Evolutionary conservation across 2,797 vertebrate species (phyloP).

Genomic region (Odontamblyopus lacepedii): DNA sequence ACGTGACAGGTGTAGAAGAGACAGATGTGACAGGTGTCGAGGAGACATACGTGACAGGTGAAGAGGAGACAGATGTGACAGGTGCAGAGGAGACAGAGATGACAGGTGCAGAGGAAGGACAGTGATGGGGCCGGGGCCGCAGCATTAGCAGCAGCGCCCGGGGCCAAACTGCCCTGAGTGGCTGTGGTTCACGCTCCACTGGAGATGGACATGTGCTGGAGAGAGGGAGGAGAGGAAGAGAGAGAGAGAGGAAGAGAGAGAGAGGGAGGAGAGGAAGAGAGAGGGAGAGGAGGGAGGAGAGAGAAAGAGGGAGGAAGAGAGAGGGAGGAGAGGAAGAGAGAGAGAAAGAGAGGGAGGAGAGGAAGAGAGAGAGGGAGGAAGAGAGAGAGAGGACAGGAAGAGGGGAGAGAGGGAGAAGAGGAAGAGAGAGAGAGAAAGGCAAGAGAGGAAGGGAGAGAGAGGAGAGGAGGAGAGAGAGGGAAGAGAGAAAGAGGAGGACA

Average conservation of each 20-base stretch:
- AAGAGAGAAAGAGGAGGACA: neutral
- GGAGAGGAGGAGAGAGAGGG: neutral
- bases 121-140: slow-evolving; percentile 29
- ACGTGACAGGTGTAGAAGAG: neutral
- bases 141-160: slow-evolving; percentile 22
- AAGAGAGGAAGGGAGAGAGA: neutral
- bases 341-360: too few species aligned
- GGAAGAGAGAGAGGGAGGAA: neutral
- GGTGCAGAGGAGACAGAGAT: slow-evolving; percentile 20
- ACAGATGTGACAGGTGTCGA: neutral
- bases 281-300: neutral
- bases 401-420: neutral
- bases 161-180: slow-evolving; percentile 45
- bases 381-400: neutral
- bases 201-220: slow-evolving; percentile 14
- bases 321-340: neutral
- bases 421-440: neutral
- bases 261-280: neutral
- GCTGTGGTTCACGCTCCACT: slow-evolving; percentile 27
- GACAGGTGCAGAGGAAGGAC: slow-evolving; percentile 22
- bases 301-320: too few species aligned
- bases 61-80: neutral
- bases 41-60: neutral
- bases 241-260: neutral
- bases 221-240: neutral